phyloP scores from a whole-genome alignment of 2,888 invertebrate genomes.

The Abscondita cerata region DNA sequence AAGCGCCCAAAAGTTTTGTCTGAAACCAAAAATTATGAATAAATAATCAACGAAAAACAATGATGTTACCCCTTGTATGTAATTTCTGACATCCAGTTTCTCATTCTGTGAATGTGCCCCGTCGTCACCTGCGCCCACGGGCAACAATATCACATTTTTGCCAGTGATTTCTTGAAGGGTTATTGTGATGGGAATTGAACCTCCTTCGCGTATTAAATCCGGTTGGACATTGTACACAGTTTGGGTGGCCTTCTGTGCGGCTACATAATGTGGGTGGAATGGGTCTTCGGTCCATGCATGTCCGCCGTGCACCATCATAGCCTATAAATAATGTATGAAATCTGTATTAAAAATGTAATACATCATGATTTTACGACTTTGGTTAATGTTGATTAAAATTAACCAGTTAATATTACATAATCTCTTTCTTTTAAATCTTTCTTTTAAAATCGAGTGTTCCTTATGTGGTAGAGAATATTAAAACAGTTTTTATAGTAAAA shows the following conservation, averaged over 20 bases:
- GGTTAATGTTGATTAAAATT: no score
- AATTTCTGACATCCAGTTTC: conserved; percentile 91
- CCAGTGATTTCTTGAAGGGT: conserved; percentile 92
- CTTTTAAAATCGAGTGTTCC: no score
- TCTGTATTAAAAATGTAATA: no score
- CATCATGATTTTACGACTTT: no score
- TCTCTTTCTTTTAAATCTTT: no score
- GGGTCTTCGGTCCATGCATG: conserved; percentile 94
- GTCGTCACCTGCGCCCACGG: conserved; percentile 95
- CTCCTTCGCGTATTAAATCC: conserved; percentile 96
- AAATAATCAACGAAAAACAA: not conserved
- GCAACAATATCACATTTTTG: conserved; percentile 92
- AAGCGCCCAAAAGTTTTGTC: conserved; percentile 92
- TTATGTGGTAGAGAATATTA: no score
- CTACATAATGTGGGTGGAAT: conserved; percentile 89
- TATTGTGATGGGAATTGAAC: conserved; percentile 95
- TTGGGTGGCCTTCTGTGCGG: conserved; percentile 82
- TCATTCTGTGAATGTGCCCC: conserved; percentile 99
- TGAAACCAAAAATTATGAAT: conserved; percentile 60
- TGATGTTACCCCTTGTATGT: conserved; percentile 86
- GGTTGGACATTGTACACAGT: conserved; percentile 90
- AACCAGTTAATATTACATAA: no score
- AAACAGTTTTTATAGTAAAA: no score
- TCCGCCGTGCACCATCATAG: conserved; percentile 74
- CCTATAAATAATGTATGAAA: conserved; percentile 41